phyloP scores from a whole-genome alignment of 2,888 invertebrate species.

The Standfussiana lucernea region DNA sequence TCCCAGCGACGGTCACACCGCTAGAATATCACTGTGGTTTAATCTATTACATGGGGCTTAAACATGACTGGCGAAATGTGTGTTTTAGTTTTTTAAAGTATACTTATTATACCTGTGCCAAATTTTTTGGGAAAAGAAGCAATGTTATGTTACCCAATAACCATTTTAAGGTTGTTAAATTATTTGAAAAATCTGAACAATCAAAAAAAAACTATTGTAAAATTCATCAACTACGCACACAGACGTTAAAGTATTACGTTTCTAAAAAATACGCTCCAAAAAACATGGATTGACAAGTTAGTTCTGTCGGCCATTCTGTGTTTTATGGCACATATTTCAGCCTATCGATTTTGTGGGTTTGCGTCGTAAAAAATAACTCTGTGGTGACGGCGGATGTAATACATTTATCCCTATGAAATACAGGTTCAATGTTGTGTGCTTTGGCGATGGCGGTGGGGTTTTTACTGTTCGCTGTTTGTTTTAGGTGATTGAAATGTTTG shows the following conservation, averaged over 20 bases:
- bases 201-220: background rate
- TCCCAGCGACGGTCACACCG: background rate
- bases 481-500: background rate
- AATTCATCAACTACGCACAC: background rate
- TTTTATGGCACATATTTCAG: slow-evolving; percentile 61
- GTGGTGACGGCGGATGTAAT: slow-evolving; percentile 50
- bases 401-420: slow-evolving; percentile 49
- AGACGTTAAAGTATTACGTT: background rate
- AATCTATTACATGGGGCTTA: background rate
- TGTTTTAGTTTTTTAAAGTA: background rate
- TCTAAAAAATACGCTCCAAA: slow-evolving; percentile 28
- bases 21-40: background rate
- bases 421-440: slow-evolving; percentile 18
- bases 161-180: background rate
- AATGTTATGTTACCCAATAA: background rate
- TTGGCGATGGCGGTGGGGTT: slow-evolving; percentile 3
- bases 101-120: background rate
- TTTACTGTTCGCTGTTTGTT: slow-evolving; percentile 10
- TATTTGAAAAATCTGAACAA: background rate
- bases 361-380: slow-evolving; percentile 61
- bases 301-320: slow-evolving; percentile 35
- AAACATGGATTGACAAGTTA: slow-evolving; percentile 54
- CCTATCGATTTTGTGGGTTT: slow-evolving; percentile 57
- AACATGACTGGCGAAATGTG: background rate
- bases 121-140: background rate